Percentiles rank a stretch among this genome's conserved stretches.
Conservation (phyloP, 2,888 invertebrate species). For the Leptopterna dolabrata region DNA sequence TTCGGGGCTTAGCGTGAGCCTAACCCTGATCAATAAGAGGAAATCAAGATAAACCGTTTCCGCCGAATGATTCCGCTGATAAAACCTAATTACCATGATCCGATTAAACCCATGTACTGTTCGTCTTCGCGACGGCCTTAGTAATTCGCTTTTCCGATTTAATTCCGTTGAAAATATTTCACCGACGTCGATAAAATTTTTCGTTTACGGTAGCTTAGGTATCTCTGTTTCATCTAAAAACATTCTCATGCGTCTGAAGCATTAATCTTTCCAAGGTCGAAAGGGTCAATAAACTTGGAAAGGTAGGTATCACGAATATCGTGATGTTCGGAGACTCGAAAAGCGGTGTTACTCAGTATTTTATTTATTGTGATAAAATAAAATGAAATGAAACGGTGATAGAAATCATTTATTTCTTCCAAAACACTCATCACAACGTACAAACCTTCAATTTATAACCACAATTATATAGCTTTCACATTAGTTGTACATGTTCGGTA, state of each 20-base stretch:
- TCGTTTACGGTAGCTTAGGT: not conserved
- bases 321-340: not conserved
- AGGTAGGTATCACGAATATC: not conserved
- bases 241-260: not conserved
- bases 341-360: too few relatives aligned
- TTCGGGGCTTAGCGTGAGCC: conserved; percentile 3
- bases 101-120: not conserved
- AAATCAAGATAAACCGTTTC: conserved; percentile 21
- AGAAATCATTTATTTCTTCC: too few relatives aligned
- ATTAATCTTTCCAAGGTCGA: not conserved
- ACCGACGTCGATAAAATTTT: not conserved
- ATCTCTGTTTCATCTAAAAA: not conserved
- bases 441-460: too few relatives aligned
- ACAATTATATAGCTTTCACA: too few relatives aligned
- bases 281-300: not conserved
- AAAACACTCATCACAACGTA: too few relatives aligned
- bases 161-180: not conserved
- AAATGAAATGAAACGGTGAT: too few relatives aligned
- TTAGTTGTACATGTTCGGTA: too few relatives aligned
- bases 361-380: too few relatives aligned
- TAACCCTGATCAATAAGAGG: not conserved
- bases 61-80: not conserved
- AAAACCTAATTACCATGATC: conserved; percentile 11
- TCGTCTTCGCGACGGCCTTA: not conserved
- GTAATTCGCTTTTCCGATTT: not conserved